Base-by-base conservation (phyloP, 30 jellyfish, hydroid and myxozoan genomes). In the Aurelia sp. region DNA sequence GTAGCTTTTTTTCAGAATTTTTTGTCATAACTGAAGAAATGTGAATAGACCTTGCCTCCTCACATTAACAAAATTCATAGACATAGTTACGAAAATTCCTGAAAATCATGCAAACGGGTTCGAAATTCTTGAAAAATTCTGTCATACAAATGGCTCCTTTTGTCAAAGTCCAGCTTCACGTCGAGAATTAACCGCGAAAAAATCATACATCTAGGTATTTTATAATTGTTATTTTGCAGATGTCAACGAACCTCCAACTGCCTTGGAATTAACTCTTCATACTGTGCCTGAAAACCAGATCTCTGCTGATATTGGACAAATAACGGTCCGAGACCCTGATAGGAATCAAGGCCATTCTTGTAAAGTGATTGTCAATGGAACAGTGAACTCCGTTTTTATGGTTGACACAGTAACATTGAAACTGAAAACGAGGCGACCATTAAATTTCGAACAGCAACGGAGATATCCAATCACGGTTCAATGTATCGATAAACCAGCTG, bases 171-270 rank as follows among this genome's bases (percentile, higher is more conserved):
- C n/a, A n/a, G n/a, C n/a, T n/a, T n/a, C n/a, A n/a, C n/a, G n/a
- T n/a, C n/a, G n/a, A n/a, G n/a, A n/a, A n/a, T n/a, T n/a, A n/a
- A n/a, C n/a, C n/a, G n/a, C n/a, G 55, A 9, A 9, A 44, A 44
- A 44, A 44, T 1, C 3, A 44, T 13, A 4, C 8, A 9, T 44
- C 55, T 44, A 27, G 33, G 33, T 27, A 44, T 6, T 44, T 44
- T 44, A 44, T 44, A 16, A 10, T 44, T 44, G 17, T 44, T 44
- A 44, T 44, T 59, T 40, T 17, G 33, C 92, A 90, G 97, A 90
- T 68, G 87, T 90, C 33, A 90, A 90, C 71, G 97, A 90, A 66
- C 87, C 88, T 4, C 97, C 96, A n/a, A 60, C 95, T 60, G 66
- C 19, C 0, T 13, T 90, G 13, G 75, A 71, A 6, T 51, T 90